A percentile compares a stretch with the other conserved stretches of the same genome.
Conservation (phyloP, 1,140 invertebrate species). For the Listronotus bonariensis region DNA sequence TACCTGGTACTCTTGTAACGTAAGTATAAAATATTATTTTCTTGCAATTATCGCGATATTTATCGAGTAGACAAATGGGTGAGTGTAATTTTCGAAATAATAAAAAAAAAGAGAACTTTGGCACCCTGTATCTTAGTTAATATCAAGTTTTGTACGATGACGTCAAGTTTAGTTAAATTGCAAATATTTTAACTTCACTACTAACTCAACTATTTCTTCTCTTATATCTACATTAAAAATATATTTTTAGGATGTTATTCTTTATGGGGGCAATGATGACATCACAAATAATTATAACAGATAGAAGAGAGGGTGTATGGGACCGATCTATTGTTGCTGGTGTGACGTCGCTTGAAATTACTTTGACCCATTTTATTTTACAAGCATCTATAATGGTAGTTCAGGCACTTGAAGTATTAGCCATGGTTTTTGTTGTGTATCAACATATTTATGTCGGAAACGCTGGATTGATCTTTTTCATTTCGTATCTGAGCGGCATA, state of each 20-base stretch:
- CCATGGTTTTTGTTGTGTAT: slow-evolving; percentile 58
- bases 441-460: slow-evolving; percentile 56
- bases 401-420: slow-evolving; percentile 61
- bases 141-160: too few relatives aligned
- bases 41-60: too few relatives aligned
- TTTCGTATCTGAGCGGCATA: slow-evolving; percentile 57
- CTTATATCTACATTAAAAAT: not conserved
- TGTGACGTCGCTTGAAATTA: slow-evolving; percentile 60
- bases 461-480: slow-evolving; percentile 47
- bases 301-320: slow-evolving; percentile 79
- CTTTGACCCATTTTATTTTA: slow-evolving; percentile 74
- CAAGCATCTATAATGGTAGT: slow-evolving; percentile 73
- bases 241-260: slow-evolving; percentile 69
- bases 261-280: slow-evolving; percentile 80
- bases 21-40: slow-evolving; percentile 54
- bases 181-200: too few relatives aligned
- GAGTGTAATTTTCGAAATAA: too few relatives aligned
- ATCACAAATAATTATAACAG: slow-evolving; percentile 78
- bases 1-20: slow-evolving; percentile 75
- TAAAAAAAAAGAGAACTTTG: too few relatives aligned
- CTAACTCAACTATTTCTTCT: too few relatives aligned
- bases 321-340: slow-evolving; percentile 76
- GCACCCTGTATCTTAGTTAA: too few relatives aligned
- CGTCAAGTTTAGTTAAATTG: too few relatives aligned
- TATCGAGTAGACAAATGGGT: too few relatives aligned